Conservation (phyloP, 2,113 vertebrate species). For the Isichthys henryi region DNA sequence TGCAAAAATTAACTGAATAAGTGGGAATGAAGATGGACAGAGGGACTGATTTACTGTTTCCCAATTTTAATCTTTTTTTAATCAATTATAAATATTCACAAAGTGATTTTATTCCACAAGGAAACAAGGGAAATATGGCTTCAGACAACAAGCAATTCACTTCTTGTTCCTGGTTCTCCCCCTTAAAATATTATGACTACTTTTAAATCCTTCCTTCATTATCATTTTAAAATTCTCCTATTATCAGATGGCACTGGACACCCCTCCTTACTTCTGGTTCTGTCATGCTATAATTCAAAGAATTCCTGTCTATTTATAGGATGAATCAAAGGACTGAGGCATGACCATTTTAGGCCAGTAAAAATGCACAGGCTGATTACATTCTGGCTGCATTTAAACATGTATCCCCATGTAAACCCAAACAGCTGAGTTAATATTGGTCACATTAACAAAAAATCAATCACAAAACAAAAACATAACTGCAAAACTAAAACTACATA, state of each 20-base stretch:
- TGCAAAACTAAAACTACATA: background rate
- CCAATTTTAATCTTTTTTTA: background rate
- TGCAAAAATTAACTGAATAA: background rate
- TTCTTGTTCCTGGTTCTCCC: background rate
- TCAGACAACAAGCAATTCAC: background rate
- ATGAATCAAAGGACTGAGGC: background rate
- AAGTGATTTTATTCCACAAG: background rate
- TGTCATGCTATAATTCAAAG: background rate
- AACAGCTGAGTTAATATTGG: background rate
- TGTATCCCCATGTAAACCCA: background rate
- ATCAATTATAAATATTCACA: background rate
- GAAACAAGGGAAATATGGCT: background rate
- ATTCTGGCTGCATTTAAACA: background rate
- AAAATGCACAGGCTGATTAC: background rate
- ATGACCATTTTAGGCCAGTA: background rate
- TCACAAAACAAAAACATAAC: background rate
- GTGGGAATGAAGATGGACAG: background rate
- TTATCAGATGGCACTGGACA: background rate
- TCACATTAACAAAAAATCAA: background rate
- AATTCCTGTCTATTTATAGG: background rate
- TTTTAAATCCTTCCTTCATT: background rate
- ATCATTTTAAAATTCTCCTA: background rate
- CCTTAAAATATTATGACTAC: background rate
- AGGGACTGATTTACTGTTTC: background rate
- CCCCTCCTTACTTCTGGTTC: background rate